Base-by-base conservation (phyloP, 2,797 vertebrate species). In the Spheniscus humboldti region DNA sequence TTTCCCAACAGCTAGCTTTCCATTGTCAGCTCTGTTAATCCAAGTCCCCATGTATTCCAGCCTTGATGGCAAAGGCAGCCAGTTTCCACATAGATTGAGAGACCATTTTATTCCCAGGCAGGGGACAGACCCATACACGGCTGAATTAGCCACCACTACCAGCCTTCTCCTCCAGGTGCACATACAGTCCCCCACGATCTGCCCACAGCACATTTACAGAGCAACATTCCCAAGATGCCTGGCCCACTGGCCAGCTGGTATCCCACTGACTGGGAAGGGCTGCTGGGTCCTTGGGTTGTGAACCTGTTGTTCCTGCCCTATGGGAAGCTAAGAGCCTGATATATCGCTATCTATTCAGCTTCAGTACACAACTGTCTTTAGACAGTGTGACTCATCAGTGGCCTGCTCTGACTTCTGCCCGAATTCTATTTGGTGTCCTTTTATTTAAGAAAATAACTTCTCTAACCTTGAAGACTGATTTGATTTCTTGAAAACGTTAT, bases 381-480 rank as follows among this genome's bases (percentile, higher is more conserved):
- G 71, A 59, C 16, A 53, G 30, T 27, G 37, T 95, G 89, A 96
- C 64, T 96, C 84, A 85, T 45, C 45, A 64, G 31, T 52, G 37
- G 6, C 50, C n/a, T 74, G 35, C 63, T 71, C 48, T 68, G 35
- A 76, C 39, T 92, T 83, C n/a, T 53, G 41, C 33, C 15, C 39
- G 88, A 85, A 94, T 86, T 86, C 33, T 71, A 17, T 71, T 59
- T 88, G 23, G 11, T 82, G 52, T 82, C 37, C 43, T 92, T 91
- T 85, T 85, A 67, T 77, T 94, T 82, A 92, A 91, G 59, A 90
- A 79, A 71, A 56, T 45, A 83, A 53, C 24, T 80, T 76, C 11
- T 77, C 56, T 69, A 86, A 43, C 31, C 50, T 71, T 92, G 89
- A 89, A 74, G 45, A 78, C 17, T 53, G 37, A 85, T 95, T 71